Conservation (phyloP, 2,113 vertebrate species). For the Corvus hawaiiensis region DNA sequence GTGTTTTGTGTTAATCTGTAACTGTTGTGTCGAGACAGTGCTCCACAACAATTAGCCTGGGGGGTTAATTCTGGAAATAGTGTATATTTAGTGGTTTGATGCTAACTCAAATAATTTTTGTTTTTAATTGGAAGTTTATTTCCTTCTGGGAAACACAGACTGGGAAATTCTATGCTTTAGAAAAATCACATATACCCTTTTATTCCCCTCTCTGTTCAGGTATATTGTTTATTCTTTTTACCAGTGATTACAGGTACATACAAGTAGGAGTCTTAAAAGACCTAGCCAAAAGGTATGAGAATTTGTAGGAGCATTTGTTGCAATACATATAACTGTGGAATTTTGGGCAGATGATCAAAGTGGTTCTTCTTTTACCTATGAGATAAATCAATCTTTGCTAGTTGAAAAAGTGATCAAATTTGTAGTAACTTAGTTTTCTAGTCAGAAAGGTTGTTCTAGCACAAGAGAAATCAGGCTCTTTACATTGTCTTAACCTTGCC, state of each 20-base stretch:
- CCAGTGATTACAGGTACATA: neutral
- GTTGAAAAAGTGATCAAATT: neutral
- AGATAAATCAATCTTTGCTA: neutral
- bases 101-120: neutral
- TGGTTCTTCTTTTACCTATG: rapidly evolving
- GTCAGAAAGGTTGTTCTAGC: neutral
- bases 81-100: neutral
- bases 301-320: neutral
- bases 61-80: neutral
- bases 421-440: neutral
- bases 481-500: neutral
- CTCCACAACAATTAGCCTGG: neutral
- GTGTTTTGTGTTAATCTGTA: too few relatives aligned
- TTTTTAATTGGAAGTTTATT: neutral
- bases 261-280: neutral
- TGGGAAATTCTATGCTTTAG: neutral
- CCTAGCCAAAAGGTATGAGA: neutral
- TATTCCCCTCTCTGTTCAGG: rapidly evolving
- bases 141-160: neutral
- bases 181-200: neutral
- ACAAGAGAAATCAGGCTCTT: neutral
- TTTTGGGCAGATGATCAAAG: neutral
- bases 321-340: neutral
- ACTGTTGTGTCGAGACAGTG: too few relatives aligned
- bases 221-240: neutral